Evolutionary conservation across 2,113 vertebrate species (phyloP).

Genomic region (Eublepharis macularius): DNA sequence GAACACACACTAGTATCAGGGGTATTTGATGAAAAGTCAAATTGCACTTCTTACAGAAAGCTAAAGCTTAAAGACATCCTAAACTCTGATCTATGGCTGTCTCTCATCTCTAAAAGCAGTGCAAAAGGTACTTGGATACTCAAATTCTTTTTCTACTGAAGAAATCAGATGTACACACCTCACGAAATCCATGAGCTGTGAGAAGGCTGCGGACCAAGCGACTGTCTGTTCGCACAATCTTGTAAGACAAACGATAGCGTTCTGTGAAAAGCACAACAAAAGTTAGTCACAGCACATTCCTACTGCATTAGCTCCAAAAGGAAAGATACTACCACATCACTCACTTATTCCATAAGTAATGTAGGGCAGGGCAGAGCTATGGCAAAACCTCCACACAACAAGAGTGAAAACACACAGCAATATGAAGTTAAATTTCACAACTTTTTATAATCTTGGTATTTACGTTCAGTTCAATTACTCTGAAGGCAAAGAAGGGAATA

Average conservation of each 20-base stretch:
- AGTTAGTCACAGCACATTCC: constrained; percentile 2
- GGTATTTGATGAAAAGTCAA: not conserved
- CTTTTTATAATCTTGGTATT: not conserved
- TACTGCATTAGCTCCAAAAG: not conserved
- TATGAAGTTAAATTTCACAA: not conserved
- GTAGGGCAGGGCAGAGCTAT: not conserved
- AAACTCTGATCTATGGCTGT: not conserved
- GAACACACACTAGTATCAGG: not conserved
- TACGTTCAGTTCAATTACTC: not conserved
- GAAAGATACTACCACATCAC: not conserved
- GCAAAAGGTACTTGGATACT: not conserved
- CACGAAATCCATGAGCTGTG: constrained; percentile 91
- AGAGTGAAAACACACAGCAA: not conserved
- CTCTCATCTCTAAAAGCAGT: constrained; percentile 1
- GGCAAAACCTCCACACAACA: not conserved
- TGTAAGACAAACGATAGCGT: constrained; percentile 90
- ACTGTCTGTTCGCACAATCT: constrained; percentile 96
- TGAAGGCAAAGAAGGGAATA: not conserved
- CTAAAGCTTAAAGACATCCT: not conserved
- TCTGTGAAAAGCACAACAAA: constrained; percentile 73
- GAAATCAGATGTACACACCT: constrained; percentile 74
- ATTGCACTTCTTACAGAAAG: not conserved
- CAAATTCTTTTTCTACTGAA: not conserved
- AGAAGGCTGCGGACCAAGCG: constrained; percentile 92
- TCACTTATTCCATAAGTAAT: not conserved